These are phyloP conservation scores for Eremophila alpestris DNA, from an alignment of 2,797 vertebrate species.

Conservation along the genomic window DNA sequence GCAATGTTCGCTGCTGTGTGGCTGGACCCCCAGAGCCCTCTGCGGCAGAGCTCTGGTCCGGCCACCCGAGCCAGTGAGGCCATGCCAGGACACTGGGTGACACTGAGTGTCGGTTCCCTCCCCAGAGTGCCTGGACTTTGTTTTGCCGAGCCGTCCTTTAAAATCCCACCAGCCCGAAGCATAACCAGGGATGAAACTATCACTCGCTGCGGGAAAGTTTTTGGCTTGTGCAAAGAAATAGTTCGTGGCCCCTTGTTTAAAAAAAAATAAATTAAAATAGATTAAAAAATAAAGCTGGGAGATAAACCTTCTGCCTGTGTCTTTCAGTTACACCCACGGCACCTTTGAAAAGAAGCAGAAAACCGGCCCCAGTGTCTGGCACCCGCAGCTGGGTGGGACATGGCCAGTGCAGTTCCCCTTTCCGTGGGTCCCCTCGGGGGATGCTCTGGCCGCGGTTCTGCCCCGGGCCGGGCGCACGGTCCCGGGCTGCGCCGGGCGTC, in stretches of 20 bases:
- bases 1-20: neutral
- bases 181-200: neutral
- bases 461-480: neutral
- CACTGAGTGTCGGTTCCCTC: neutral
- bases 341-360: neutral
- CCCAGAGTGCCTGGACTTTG: neutral
- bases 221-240: neutral
- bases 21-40: too few species aligned
- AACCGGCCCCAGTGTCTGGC: neutral
- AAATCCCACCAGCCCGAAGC: neutral
- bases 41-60: accelerated
- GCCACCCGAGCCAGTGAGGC: neutral
- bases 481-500: neutral
- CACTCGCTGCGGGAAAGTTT: neutral
- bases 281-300: neutral
- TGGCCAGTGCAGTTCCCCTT: neutral
- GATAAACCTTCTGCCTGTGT: neutral
- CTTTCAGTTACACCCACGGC: neutral
- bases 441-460: neutral
- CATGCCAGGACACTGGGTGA: neutral
- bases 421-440: neutral
- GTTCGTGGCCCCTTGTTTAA: too few species aligned
- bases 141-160: neutral
- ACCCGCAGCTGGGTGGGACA: neutral
- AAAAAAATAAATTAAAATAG: too few species aligned